Percentiles rank a stretch among this genome's conserved stretches.
Conservation (phyloP, 2,797 vertebrate genomes). For the Masticophis lateralis region DNA sequence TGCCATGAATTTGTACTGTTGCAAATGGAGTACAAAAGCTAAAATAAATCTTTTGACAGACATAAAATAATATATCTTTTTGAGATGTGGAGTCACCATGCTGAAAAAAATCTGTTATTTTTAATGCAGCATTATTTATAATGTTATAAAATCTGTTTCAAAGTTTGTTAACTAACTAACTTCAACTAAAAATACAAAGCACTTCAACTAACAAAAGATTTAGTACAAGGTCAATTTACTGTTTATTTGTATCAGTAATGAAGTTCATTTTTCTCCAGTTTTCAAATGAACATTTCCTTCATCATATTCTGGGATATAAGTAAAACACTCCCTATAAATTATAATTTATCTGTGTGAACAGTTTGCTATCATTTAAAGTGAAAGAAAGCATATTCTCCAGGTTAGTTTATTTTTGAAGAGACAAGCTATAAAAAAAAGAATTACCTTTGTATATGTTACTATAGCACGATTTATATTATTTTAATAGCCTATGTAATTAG, state of each 20-base stretch:
- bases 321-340: slow-evolving; percentile 94
- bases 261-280: slow-evolving; percentile 99
- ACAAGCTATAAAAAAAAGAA: slow-evolving; percentile 16
- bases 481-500: slow-evolving; percentile 16
- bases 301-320: slow-evolving; percentile 92
- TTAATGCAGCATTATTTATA: not conserved
- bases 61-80: not conserved
- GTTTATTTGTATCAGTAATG: slow-evolving; percentile 99
- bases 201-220: not conserved
- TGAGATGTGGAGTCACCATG: not conserved
- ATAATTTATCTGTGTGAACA: slow-evolving; percentile 44
- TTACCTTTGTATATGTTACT: not conserved
- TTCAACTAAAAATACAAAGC: not conserved
- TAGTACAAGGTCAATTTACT: slow-evolving; percentile 76
- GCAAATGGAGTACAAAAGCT: not conserved
- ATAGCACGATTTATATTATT: not conserved
- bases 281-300: slow-evolving; percentile 94
- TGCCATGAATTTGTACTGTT: not conserved
- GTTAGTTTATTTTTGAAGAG: slow-evolving; percentile 13
- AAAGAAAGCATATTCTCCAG: not conserved
- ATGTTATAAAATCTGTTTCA: not conserved
- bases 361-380: slow-evolving; percentile 2
- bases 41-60: not conserved
- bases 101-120: not conserved
- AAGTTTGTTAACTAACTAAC: not conserved